Conservation (phyloP, 2,113 vertebrate species). For the Campylorhamphus procurvoides region DNA sequence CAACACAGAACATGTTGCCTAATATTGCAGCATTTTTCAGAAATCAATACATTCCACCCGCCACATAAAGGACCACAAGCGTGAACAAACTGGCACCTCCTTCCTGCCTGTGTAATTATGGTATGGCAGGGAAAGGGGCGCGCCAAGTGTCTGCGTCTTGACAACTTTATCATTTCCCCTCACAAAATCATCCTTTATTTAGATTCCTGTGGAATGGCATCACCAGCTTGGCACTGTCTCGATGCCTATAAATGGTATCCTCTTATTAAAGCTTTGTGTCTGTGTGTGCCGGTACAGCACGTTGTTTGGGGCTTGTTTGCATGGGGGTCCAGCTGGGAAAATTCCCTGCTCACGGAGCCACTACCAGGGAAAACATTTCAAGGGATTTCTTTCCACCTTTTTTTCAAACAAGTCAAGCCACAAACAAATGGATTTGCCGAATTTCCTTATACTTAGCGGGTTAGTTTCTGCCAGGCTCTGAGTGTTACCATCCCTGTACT, state of each 20-base stretch:
- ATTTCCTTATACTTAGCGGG: background rate
- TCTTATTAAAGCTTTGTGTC: slow-evolving; percentile 37
- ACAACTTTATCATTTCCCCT: slow-evolving; percentile 63
- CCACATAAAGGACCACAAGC: background rate
- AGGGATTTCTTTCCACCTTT: background rate
- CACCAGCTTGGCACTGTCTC: background rate
- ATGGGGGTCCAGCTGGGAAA: background rate
- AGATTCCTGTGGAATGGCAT: slow-evolving; percentile 62
- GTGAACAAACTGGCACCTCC: background rate
- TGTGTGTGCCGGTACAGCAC: background rate
- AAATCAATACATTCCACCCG: background rate
- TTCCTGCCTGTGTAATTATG: background rate
- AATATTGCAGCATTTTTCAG: background rate
- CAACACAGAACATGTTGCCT: background rate
- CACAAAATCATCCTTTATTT: slow-evolving; percentile 47
- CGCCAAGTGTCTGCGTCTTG: slow-evolving; percentile 25
- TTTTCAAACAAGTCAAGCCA: background rate
- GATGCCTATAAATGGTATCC: slow-evolving; percentile 58
- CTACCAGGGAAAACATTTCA: background rate
- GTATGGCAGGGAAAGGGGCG: background rate
- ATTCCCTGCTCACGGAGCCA: background rate
- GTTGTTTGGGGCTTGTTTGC: background rate
- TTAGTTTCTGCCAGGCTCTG: background rate
- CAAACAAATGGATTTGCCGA: background rate
- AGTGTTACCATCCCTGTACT: background rate